phyloP scores from a whole-genome alignment of 2,113 vertebrate genomes.

The Aleadryas rufinucha region DNA sequence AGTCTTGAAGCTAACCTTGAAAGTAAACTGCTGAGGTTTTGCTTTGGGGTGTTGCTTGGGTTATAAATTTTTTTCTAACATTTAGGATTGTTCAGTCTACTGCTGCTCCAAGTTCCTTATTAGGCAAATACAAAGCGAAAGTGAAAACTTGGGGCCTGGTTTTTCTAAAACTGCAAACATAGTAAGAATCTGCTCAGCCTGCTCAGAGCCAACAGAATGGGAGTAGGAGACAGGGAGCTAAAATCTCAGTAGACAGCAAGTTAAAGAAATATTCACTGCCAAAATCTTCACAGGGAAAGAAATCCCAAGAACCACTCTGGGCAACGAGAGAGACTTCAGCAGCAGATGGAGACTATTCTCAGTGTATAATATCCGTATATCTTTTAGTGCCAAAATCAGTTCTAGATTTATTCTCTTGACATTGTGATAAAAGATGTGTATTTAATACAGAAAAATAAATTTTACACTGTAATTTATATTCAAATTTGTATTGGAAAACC shows the following conservation, averaged over 20 bases:
- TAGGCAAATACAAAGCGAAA: constrained; percentile 27
- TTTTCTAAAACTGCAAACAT: neutral
- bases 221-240: neutral
- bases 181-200: neutral
- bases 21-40: constrained; percentile 56
- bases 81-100: constrained; percentile 56
- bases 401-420: neutral
- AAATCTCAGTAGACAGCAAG: neutral
- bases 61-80: neutral
- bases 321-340: neutral
- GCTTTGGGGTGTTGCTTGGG: constrained; percentile 27
- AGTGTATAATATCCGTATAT: neutral
- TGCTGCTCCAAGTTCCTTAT: constrained; percentile 31
- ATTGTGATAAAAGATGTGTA: neutral
- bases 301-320: neutral
- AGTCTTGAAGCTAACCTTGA: constrained; percentile 46
- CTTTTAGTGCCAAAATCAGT: neutral
- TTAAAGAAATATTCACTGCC: neutral
- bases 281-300: neutral
- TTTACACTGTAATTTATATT: neutral
- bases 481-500: neutral
- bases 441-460: neutral
- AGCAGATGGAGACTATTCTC: neutral
- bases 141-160: neutral
- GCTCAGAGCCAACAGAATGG: neutral